Base-by-base conservation (phyloP, 1,140 invertebrate genomes). In the Kradibia gibbosae region DNA sequence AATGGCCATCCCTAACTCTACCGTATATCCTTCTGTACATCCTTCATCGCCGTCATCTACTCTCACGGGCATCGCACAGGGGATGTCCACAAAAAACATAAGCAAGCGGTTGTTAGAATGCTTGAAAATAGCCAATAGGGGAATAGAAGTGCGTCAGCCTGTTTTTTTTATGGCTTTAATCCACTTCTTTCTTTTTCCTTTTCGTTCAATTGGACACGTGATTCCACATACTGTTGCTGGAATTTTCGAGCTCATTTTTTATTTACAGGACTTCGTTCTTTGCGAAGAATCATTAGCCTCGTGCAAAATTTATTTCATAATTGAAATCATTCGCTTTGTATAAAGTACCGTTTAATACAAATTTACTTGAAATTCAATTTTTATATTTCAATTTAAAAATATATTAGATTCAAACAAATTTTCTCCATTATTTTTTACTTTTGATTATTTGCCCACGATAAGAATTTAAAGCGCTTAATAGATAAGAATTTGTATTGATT, bases 231-330 rank as follows among this genome's bases (percentile, higher is more conserved):
- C 34, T 36, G 25, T 53, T 57, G 34, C 48, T 17, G 28, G 15
- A 71, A 71, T 81, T 81, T 81, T 81, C 73, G 60, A 20, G 55
- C n/a, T 81, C 45, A 55, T 73, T 80, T 73, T 48, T 48, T n/a
- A n/a, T n/a, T n/a, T n/a, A n/a, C n/a, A n/a, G n/a, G n/a, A n/a
- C n/a, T n/a, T n/a, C n/a, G n/a, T n/a, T n/a, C n/a, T n/a, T n/a
- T n/a, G n/a, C n/a, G n/a, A n/a, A n/a, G n/a, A n/a, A n/a, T n/a
- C n/a, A n/a, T n/a, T n/a, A n/a, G n/a, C n/a, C n/a, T n/a, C n/a
- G n/a, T n/a, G n/a, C n/a, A n/a, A n/a, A n/a, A n/a, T n/a, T n/a
- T n/a, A n/a, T n/a, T n/a, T n/a, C n/a, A n/a, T n/a, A n/a, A n/a
- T n/a, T n/a, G n/a, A n/a, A n/a, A n/a, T n/a, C n/a, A n/a, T n/a